Conservation (phyloP, 2,113 vertebrate genomes). For the Columba janthina region DNA sequence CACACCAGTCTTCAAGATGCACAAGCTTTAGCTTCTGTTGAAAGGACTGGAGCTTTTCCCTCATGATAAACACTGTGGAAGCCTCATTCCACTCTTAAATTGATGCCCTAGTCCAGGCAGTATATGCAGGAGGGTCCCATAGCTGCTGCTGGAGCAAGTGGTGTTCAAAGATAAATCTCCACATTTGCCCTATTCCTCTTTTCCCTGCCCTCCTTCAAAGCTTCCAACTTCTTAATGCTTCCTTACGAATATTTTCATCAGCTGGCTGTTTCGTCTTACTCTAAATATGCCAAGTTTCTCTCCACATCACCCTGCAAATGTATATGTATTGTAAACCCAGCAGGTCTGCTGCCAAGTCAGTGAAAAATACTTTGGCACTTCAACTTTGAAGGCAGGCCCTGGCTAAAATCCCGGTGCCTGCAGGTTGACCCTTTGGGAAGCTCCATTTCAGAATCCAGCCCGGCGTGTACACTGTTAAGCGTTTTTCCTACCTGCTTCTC, state of each 20-base stretch:
- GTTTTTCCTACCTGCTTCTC: slow-evolving; percentile 14
- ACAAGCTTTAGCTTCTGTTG: neutral
- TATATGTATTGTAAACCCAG: neutral
- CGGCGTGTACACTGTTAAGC: neutral
- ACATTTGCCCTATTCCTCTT: neutral
- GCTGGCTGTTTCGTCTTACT: neutral
- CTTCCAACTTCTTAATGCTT: neutral
- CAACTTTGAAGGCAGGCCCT: neutral
- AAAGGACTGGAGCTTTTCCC: neutral
- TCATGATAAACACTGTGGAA: neutral
- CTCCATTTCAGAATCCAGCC: neutral
- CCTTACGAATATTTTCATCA: neutral
- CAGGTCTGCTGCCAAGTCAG: neutral
- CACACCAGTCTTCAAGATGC: neutral
- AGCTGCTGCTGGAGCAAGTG: neutral
- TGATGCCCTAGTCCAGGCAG: rapidly evolving
- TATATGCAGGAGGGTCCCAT: neutral
- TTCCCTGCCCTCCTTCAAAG: rapidly evolving
- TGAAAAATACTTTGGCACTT: neutral
- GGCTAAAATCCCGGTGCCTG: neutral
- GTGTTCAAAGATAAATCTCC: neutral
- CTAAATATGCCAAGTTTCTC: neutral
- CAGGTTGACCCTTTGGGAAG: neutral
- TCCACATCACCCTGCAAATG: neutral
- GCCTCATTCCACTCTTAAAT: neutral